Base-by-base conservation (phyloP, 2,888 invertebrate genomes). In the Glyphotaelius pellucidus region DNA sequence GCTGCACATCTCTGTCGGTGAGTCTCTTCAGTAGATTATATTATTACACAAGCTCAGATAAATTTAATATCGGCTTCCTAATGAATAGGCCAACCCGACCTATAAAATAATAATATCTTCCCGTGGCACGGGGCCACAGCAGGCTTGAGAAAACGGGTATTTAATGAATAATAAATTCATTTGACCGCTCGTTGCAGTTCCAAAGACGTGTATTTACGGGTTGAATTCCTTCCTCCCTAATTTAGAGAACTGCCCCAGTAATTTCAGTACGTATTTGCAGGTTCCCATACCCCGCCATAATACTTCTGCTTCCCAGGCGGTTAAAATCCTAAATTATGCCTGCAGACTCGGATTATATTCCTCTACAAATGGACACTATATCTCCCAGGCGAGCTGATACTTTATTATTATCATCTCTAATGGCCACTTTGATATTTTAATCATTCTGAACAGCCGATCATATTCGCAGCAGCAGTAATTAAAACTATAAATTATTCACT, bases 251-350 rank as follows among this genome's bases (percentile, higher is more conserved):
- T 14, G n/a, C 86, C 86, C 42, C 38, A 42, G 67, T n/a, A 67
- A 25, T 67, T 67, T n/a, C 9, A 67, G 67, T 25, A 25, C 1
- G 67, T 67, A n/a, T 25, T 25, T n/a, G 67, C 67, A 67, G 25
- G 7, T 67, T 67, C 9, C 25, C 67, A n/a, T 19, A 52, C 7
- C 67, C 67, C 9, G n/a, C n/a, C 9, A n/a, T 25, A 42, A 67
- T 25, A 42, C 38, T 42, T 42, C 86, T 42, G 38, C 12, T 35
- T 7, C 25, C 31, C 42, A 47, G 86, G 42, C 42, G 86, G 86
- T 38, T 38, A 47, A 86, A 90, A 90, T 90, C 90, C 90, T 90
- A 83, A 90, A 90, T 90, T 52, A 90, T 52, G 90, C 47, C 79
- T 32, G 80, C 81, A 90, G 42, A 38, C 90, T 42, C 31, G 32